Conservation (phyloP, 2,797 vertebrate species). For the Ibycter americanus region DNA sequence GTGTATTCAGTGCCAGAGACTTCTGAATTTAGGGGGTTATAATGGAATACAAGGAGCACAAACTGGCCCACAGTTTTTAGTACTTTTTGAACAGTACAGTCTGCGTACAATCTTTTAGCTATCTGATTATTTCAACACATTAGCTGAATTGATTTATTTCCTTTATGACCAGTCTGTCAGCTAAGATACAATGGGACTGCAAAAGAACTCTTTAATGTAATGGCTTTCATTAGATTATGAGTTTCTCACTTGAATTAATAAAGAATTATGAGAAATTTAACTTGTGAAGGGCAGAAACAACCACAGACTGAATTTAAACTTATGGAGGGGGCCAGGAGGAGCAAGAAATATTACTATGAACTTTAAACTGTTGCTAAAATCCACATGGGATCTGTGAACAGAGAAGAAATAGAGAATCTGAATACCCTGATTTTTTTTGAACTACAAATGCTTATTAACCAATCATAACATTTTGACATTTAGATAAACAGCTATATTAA, state of each 20-base stretch:
- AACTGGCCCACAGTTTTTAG: not conserved
- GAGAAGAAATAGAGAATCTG: not conserved
- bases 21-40: not conserved
- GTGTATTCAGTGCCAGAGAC: not conserved
- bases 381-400: not conserved
- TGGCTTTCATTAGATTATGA: not conserved
- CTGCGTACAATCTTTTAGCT: not conserved
- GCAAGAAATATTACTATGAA: not conserved
- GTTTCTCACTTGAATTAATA: not conserved
- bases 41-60: not conserved
- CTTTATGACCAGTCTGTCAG: not conserved
- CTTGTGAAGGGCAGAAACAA: not conserved
- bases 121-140: not conserved
- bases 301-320: not conserved
- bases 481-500: not conserved
- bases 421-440: not conserved
- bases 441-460: not conserved
- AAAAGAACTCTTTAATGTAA: not conserved
- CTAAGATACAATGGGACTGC: not conserved
- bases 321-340: not conserved
- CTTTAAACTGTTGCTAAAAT: not conserved
- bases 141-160: not conserved
- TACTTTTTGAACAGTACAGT: not conserved
- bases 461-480: not conserved
- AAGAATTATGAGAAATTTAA: not conserved